Conservation (phyloP, 2,797 vertebrate genomes). For the Halcyon smyrnensis region DNA sequence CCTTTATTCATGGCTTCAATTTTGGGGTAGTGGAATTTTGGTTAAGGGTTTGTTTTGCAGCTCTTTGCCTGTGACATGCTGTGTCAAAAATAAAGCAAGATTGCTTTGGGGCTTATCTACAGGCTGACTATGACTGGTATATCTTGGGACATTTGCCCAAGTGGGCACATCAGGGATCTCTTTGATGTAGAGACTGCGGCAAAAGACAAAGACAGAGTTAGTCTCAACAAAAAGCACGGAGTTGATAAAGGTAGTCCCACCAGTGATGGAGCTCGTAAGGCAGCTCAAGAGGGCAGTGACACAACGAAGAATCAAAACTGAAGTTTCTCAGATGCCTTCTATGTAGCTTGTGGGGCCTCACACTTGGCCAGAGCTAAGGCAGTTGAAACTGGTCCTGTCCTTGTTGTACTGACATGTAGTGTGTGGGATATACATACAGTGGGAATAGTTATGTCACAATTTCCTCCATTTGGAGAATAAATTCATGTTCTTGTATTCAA, state of each 20-base stretch:
- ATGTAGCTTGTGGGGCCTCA: background rate
- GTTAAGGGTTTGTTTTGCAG: background rate
- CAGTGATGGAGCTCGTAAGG: background rate
- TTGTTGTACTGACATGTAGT: background rate
- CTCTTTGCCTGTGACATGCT: background rate
- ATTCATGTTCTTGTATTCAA: background rate
- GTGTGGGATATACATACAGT: no score
- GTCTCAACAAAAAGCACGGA: background rate
- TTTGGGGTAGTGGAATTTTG: background rate
- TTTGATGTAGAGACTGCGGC: background rate
- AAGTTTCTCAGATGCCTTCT: background rate
- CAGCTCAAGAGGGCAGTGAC: background rate
- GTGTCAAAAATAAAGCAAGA: background rate
- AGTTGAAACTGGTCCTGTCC: background rate
- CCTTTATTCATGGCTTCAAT: constrained; percentile 28
- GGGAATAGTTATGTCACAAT: background rate
- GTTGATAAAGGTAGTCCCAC: background rate
- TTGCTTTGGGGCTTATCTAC: background rate
- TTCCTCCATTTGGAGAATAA: background rate
- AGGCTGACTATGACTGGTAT: background rate
- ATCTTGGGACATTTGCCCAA: background rate
- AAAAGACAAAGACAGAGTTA: background rate
- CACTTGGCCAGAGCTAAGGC: background rate
- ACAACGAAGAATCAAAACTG: background rate
- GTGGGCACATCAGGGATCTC: background rate